phyloP scores from a whole-genome alignment of 2,797 vertebrate species.

The Miichthys miiuy region DNA sequence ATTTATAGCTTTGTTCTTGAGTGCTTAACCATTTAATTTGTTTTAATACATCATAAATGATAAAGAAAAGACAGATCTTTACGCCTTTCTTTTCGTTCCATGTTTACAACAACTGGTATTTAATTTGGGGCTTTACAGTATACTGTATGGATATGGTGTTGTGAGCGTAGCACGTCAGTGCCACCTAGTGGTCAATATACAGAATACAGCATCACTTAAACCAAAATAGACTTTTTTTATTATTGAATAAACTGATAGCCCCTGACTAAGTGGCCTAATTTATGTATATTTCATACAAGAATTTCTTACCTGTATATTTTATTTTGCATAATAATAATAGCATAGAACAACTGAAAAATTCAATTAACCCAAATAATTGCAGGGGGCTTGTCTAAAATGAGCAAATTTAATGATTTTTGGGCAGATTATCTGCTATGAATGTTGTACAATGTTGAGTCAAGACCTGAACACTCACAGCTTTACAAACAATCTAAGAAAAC shows the following conservation, averaged over 20 bases:
- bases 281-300: too few relatives aligned
- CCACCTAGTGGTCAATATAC: constrained; percentile 50
- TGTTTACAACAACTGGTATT: neutral
- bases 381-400: too few relatives aligned
- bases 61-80: neutral
- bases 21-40: too few relatives aligned
- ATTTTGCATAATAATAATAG: too few relatives aligned
- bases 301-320: neutral
- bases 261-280: too few relatives aligned
- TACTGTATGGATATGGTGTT: neutral
- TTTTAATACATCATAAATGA: neutral
- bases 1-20: neutral
- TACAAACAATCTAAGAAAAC: too few relatives aligned
- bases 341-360: too few relatives aligned
- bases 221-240: too few relatives aligned
- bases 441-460: neutral
- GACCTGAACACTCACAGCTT: fast-evolving
- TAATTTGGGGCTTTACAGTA: neutral
- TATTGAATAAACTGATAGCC: too few relatives aligned
- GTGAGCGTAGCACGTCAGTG: neutral
- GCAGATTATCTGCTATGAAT: too few relatives aligned
- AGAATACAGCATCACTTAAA: neutral
- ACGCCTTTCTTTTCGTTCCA: neutral
- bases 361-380: too few relatives aligned
- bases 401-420: too few relatives aligned